These are phyloP conservation scores for Ophion costatus DNA, from an alignment of 2,888 invertebrate genomes.

Conservation along the genomic window DNA sequence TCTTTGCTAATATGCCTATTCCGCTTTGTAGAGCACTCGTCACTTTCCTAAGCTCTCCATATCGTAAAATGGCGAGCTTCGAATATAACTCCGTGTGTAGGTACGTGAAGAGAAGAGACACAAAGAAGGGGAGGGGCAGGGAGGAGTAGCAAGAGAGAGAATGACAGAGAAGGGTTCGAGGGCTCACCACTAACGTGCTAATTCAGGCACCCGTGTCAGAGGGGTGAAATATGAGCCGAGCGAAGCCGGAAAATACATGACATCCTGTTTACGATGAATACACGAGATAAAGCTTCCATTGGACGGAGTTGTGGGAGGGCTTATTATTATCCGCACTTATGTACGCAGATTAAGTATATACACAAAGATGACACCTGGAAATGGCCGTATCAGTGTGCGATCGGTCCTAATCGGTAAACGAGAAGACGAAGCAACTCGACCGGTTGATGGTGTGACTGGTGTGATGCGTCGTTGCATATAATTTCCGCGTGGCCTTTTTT, in stretches of 20 bases:
- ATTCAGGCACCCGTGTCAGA: constrained; percentile 54
- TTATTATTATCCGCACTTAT: constrained; percentile 14
- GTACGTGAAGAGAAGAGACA: constrained; percentile 6
- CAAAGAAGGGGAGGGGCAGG: neutral
- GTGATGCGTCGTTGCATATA: too few species aligned
- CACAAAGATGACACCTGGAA: neutral
- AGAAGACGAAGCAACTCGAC: too few species aligned
- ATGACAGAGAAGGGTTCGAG: neutral
- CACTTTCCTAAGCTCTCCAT: constrained; percentile 47
- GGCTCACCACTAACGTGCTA: constrained; percentile 52
- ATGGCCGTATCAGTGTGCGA: neutral
- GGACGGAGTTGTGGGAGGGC: neutral
- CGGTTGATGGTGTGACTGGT: too few species aligned
- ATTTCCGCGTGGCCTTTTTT: too few species aligned
- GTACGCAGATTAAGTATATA: neutral
- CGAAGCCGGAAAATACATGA: constrained; percentile 63
- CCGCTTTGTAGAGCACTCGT: constrained; percentile 22
- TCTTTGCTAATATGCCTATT: constrained; percentile 11
- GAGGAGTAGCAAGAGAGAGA: neutral
- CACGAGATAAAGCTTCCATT: constrained; percentile 8
- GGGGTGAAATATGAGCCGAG: constrained; percentile 62
- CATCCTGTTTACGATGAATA: constrained; percentile 63
- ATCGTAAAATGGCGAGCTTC: constrained; percentile 47
- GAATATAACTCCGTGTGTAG: constrained; percentile 19
- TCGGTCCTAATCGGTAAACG: too few species aligned